Evolutionary conservation across 2,113 vertebrate species (phyloP).

Genomic region (Saccopteryx bilineata): DNA sequence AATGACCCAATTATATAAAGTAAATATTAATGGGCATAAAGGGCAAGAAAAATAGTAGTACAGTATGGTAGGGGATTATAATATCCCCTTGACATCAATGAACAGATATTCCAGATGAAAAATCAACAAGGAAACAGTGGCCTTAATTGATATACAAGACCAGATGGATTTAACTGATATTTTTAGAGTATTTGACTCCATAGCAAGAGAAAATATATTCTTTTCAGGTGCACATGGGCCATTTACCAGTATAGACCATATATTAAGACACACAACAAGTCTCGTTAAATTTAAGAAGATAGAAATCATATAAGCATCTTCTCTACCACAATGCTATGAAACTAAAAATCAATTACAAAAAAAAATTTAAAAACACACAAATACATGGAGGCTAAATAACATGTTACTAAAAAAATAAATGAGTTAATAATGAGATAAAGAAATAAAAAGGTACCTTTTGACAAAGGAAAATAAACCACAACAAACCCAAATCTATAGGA

Average conservation of each 20-base stretch:
- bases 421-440: neutral
- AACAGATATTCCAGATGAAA: no score
- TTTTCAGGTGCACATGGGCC: neutral
- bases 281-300: neutral
- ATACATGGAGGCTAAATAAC: neutral
- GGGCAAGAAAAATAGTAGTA: no score
- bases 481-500: neutral
- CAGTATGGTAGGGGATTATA: no score
- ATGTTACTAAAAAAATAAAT: neutral
- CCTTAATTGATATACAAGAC: neutral
- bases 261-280: neutral
- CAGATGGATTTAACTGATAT: neutral
- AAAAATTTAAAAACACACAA: neutral
- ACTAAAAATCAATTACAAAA: neutral
- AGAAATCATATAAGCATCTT: neutral
- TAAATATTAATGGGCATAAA: no score
- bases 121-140: no score
- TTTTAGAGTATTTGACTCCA: neutral
- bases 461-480: neutral
- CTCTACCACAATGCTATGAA: neutral
- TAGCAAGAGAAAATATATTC: neutral
- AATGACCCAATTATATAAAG: no score
- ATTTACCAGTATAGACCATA: neutral
- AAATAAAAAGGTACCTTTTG: neutral
- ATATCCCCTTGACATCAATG: no score